Base-by-base conservation (phyloP, 2,888 invertebrate species). In the Heliconius hortense region DNA sequence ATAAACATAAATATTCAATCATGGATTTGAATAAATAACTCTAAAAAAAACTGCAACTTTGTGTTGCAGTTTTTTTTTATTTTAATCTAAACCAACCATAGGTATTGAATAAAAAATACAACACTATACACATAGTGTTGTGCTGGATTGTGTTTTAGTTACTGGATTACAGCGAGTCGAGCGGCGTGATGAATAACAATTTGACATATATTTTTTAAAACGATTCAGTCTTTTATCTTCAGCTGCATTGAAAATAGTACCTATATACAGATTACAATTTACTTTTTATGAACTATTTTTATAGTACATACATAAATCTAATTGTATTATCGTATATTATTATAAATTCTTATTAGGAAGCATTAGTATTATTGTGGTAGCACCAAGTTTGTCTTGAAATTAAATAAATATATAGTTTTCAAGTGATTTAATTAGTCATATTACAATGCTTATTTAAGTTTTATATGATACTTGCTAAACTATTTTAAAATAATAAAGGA, bases 141-240 rank as follows among this genome's bases (percentile, higher is more conserved):
- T 35, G 64, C 35, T 35, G 35, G 35, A 39, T 35, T 64, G 64
- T 64, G n/a, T 39, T 64, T 64, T 64, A 64, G 64, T 64, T 64
- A 64, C 64, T n/a, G 35, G 64, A 64, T 63, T 64, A 64, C 64
- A 64, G 35, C n/a, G n/a, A 35, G 35, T 48, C 48, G 48, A 48
- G 18, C 64, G 35, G 64, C 64, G 64, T 35, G 64, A 39, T 39
- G 64, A 64, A 64, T 64, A 39, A 64, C 64, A 64, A 35, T 35
- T 64, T 39, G 39, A 39, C n/a, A 64, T 64, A 31, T 64, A 48
- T 21, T 64, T 64, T 35, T 68, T 53, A 53, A 53, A 68, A 26
- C n/a, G 13, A 21, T 48, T 48, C 68, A 21, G 48, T 21, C 43
- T 28, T 43, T 59, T 59, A 28, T 56, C 28, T 69, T 56, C 13